These are phyloP conservation scores for Helicolenus hilgendorfi DNA, from an alignment of 2,797 vertebrate genomes.

Conservation along the genomic window DNA sequence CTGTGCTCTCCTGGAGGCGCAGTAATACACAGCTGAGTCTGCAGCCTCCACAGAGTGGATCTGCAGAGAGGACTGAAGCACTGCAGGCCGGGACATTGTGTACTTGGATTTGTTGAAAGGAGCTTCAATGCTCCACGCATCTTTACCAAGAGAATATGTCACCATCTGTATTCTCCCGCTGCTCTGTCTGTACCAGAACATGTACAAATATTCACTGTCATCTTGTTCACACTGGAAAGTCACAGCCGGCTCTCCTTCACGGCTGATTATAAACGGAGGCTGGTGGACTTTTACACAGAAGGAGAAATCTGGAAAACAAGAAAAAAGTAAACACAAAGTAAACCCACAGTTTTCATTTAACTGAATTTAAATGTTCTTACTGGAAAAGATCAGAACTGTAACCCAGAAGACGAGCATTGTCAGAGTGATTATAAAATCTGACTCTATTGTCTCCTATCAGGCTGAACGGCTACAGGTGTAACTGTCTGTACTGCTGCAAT, in stretches of 20 bases:
- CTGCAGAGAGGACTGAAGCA: slow-evolving; percentile 26
- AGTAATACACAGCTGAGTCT: slow-evolving; percentile 82
- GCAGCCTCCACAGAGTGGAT: not conserved
- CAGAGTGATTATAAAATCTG: not conserved
- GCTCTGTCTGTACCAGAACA: slow-evolving; percentile 81
- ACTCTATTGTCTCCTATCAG: not conserved
- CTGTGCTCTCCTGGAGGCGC: slow-evolving; percentile 67
- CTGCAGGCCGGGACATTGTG: slow-evolving; percentile 31
- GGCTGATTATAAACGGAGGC: not conserved
- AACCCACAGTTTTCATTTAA: not conserved
- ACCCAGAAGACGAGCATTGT: not conserved
- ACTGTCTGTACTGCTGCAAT: not conserved
- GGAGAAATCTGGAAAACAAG: slow-evolving; percentile 18
- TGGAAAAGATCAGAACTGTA: not conserved
- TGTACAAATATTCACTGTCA: slow-evolving; percentile 15
- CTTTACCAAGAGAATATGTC: slow-evolving; percentile 4
- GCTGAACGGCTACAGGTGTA: not conserved
- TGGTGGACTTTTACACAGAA: slow-evolving; percentile 51
- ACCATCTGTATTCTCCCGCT: slow-evolving; percentile 37
- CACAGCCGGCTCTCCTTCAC: not conserved
- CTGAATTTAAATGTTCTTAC: not conserved
- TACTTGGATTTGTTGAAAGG: slow-evolving; percentile 18
- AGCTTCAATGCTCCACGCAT: accelerated
- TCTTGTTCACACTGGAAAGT: slow-evolving; percentile 69
- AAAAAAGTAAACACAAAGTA: no score